A percentile compares a stretch with the other conserved stretches of the same genome.
These are phyloP conservation scores for Helobdella robusta DNA, from an alignment of 2,888 invertebrate species.

Conservation along the genomic window DNA sequence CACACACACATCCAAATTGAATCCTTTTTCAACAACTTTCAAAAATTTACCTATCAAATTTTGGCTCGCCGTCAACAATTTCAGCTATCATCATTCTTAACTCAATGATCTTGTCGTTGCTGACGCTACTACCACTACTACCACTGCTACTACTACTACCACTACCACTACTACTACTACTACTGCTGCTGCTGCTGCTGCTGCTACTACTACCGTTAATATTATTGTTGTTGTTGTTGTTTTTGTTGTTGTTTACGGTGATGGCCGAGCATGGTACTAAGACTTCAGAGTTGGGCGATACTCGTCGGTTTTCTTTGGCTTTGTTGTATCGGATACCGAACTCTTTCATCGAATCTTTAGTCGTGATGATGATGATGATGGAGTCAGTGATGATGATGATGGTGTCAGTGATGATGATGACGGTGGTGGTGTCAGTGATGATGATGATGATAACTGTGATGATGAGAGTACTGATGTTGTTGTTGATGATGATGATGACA, in stretches of 20 bases:
- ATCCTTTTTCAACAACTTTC: no score
- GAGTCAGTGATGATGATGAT: not conserved
- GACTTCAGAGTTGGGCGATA: no score
- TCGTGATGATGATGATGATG: no score
- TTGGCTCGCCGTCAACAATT: no score
- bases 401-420: not conserved
- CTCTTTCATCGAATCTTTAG: not conserved
- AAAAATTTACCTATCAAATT: no score
- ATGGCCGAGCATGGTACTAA: no score
- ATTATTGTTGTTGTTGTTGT: no score
- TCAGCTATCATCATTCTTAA: no score
- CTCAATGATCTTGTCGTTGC: no score
- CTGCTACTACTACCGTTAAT: conserved; percentile 32
- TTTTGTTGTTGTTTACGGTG: no score
- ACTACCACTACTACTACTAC: conserved; percentile 30
- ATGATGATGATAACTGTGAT: conserved; percentile 8
- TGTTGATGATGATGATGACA: not conserved
- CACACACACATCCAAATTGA: no score
- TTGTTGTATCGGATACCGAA: not conserved
- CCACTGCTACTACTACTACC: conserved; percentile 30
- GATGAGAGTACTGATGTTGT: not conserved
- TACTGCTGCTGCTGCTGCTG: conserved; percentile 30
- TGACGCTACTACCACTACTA: conserved; percentile 27
- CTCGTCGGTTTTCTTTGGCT: not conserved
- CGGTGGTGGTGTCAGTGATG: not conserved